These are phyloP conservation scores for Corythornis vintsioides DNA, from an alignment of 2,113 vertebrate species.

Conservation along the genomic window DNA sequence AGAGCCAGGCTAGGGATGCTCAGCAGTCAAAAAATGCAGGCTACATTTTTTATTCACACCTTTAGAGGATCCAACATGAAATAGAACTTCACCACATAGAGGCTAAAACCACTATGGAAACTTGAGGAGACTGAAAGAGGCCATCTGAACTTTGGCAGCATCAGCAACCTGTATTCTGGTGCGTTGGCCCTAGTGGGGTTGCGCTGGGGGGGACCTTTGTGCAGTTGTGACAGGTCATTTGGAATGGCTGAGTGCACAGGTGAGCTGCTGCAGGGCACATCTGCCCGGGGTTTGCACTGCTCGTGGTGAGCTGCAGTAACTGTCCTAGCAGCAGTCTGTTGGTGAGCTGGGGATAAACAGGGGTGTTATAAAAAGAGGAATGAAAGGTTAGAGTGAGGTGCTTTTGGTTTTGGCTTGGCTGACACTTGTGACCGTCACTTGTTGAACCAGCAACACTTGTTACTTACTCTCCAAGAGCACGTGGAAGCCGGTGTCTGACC, in stretches of 20 bases:
- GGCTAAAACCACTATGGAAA: not conserved
- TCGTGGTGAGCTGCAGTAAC: not conserved
- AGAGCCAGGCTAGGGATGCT: not conserved
- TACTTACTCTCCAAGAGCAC: not conserved
- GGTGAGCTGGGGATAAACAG: not conserved
- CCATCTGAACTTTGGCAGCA: not conserved
- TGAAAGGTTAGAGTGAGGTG: not conserved
- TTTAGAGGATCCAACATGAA: not conserved
- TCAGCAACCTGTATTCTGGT: not conserved
- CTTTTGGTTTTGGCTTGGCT: not conserved
- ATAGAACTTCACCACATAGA: not conserved
- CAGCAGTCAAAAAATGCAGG: not conserved
- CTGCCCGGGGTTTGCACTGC: fast-evolving
- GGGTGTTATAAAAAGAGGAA: not conserved
- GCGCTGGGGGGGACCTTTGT: fast-evolving
- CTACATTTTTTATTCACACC: not conserved
- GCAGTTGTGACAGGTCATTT: not conserved
- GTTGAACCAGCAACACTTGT: not conserved
- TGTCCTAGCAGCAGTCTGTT: not conserved
- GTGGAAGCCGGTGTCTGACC: not conserved
- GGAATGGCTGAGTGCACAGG: fast-evolving
- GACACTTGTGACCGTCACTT: not conserved
- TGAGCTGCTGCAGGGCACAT: not conserved
- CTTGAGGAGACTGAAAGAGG: not conserved
- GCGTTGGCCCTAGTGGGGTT: not conserved